phyloP scores from a whole-genome alignment of 2,888 invertebrate species.

The Oligia fasciuncula region DNA sequence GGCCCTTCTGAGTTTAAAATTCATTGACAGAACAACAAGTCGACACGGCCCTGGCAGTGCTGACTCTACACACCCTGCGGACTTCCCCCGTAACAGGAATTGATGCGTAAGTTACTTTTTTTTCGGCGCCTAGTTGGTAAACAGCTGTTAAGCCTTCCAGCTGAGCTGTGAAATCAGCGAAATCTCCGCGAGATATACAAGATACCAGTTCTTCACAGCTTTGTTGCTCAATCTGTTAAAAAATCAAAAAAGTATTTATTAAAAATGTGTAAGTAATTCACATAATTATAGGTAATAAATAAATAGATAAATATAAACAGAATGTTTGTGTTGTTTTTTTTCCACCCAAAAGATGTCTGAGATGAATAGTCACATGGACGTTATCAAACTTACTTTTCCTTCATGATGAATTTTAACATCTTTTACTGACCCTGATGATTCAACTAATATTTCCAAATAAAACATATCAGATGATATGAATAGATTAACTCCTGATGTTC shows the following conservation, averaged over 20 bases:
- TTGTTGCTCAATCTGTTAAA: conserved; percentile 91
- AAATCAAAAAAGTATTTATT: conserved; percentile 3
- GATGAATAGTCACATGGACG: conserved; percentile 16
- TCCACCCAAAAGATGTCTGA: conserved; percentile 17
- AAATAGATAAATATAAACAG: conserved; percentile 3
- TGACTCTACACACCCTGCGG: conserved; percentile 62
- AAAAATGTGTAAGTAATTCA: conserved; percentile 1
- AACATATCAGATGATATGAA: conserved; percentile 99
- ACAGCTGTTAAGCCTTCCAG: conserved; percentile 97
- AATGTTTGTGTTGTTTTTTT: conserved; percentile 1
- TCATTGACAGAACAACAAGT: not conserved
- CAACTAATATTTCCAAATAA: conserved; percentile 97
- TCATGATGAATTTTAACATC: conserved; percentile 98
- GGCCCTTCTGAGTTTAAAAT: conserved; percentile 32
- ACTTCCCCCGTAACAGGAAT: conserved; percentile 64
- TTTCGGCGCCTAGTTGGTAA: conserved; percentile 98
- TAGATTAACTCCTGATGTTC: conserved; percentile 94
- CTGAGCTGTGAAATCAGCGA: conserved; percentile 97
- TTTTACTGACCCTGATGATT: conserved; percentile 94
- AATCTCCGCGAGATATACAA: conserved; percentile 95
- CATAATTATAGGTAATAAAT: not conserved
- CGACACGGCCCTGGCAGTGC: conserved; percentile 57
- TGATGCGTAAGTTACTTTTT: conserved; percentile 89
- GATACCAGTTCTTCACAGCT: conserved; percentile 97
- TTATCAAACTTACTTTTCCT: conserved; percentile 91